phyloP scores from a whole-genome alignment of 2,113 vertebrate species.

The Thermophis baileyi region DNA sequence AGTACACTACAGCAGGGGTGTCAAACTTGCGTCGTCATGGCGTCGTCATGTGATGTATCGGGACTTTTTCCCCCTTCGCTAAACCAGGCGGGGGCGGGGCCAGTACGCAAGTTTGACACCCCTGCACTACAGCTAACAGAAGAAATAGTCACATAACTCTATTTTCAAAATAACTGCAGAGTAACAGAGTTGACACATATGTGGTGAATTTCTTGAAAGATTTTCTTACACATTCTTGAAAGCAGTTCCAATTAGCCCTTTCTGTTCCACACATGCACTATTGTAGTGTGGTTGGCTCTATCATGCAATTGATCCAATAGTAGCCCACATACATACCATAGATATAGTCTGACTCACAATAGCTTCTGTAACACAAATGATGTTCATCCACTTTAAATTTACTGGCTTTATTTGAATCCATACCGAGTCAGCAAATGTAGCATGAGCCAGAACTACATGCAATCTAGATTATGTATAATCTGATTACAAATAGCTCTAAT shows the following conservation, averaged over 20 bases:
- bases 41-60: too few relatives aligned
- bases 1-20: too few relatives aligned
- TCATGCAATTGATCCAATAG: not conserved
- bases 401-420: not conserved
- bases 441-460: not conserved
- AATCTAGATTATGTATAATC: not conserved
- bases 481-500: not conserved
- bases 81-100: too few relatives aligned
- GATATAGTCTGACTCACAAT: not conserved
- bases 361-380: not conserved
- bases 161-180: not conserved
- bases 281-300: not conserved
- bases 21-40: too few relatives aligned
- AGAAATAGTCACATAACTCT: not conserved
- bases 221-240: not conserved
- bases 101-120: too few relatives aligned
- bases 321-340: not conserved
- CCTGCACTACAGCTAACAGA: too few relatives aligned
- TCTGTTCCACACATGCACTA: not conserved
- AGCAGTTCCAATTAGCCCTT: not conserved
- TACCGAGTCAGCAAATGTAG: not conserved
- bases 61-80: too few relatives aligned
- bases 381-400: not conserved
- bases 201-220: not conserved
- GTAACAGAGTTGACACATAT: not conserved